Evolutionary conservation across 2,797 vertebrate species (phyloP).

Genomic region (Prunella strophiata): DNA sequence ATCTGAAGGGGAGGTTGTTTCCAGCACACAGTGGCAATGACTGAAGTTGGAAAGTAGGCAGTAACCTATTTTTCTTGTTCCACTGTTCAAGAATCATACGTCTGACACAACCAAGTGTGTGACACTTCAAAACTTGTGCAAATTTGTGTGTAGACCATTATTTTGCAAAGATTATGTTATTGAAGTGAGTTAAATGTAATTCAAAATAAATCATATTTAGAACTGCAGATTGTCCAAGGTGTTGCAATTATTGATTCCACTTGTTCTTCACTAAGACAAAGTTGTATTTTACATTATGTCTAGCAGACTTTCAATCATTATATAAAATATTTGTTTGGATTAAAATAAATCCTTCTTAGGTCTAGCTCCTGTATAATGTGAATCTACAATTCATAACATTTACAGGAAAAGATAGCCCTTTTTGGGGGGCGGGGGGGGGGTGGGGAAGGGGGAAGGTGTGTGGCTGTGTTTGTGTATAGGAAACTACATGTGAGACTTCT

Average conservation of each 20-base stretch:
- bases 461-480: neutral
- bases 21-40: neutral
- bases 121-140: neutral
- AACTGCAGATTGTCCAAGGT: neutral
- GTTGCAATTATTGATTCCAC: neutral
- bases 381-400: neutral
- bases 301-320: neutral
- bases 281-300: neutral
- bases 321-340: neutral
- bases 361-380: neutral
- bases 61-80: neutral
- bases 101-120: neutral
- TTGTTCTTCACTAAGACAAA: neutral
- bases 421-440: too few relatives aligned
- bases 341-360: neutral
- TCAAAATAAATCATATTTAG: neutral
- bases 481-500: neutral
- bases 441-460: too few relatives aligned
- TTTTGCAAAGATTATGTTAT: neutral
- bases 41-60: neutral
- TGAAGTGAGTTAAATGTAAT: neutral
- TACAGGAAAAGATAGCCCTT: neutral
- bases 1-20: neutral
- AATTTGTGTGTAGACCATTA: neutral
- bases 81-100: neutral